Percentiles rank a stretch among this genome's conserved stretches.
These are phyloP conservation scores for Macrosoma leucophasiata DNA, from an alignment of 2,888 invertebrate species.

Conservation along the genomic window DNA sequence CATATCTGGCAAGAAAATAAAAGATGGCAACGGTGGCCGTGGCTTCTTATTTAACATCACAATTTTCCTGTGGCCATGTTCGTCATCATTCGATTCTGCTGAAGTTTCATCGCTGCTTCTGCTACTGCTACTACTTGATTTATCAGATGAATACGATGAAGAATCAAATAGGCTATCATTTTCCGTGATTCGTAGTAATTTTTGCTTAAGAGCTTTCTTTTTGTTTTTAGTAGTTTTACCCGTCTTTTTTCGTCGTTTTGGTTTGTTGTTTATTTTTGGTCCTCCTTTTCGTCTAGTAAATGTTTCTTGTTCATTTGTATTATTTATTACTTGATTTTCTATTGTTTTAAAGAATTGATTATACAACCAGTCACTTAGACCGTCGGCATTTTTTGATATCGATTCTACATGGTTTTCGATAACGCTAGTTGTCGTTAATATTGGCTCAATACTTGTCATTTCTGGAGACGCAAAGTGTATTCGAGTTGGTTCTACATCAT, in stretches of 20 bases:
- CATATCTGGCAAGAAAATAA: conserved; percentile 59
- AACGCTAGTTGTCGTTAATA: conserved; percentile 27
- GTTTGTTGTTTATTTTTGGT: conserved; percentile 16
- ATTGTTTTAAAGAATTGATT: conserved; percentile 67
- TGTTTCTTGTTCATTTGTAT: conserved; percentile 36
- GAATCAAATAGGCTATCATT: conserved; percentile 59
- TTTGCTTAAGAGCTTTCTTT: conserved; percentile 38
- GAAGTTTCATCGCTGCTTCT: conserved; percentile 22
- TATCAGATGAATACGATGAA: conserved; percentile 29
- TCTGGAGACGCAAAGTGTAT: conserved; percentile 21
- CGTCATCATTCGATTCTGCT: conserved; percentile 21
- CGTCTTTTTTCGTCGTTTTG: conserved; percentile 24
- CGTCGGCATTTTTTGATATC: conserved; percentile 49
- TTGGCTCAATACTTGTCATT: conserved; percentile 21
- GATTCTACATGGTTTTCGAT: conserved; percentile 41
- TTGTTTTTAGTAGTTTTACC: conserved; percentile 32
- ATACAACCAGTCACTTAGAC: conserved; percentile 64
- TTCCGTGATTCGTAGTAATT: conserved; percentile 52
- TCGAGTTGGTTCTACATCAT: conserved; percentile 34
- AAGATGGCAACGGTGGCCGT: conserved; percentile 55
- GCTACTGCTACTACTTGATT: conserved; percentile 30
- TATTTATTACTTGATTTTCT: conserved; percentile 60
- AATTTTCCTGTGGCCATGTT: conserved; percentile 55
- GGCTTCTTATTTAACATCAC: conserved; percentile 54
- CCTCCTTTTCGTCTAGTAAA: conserved; percentile 44